Evolutionary conservation across 2,797 vertebrate species (phyloP), one percentile per base, ranked within the genome.

Genomic region (Acanthurus lineatus): DNA sequence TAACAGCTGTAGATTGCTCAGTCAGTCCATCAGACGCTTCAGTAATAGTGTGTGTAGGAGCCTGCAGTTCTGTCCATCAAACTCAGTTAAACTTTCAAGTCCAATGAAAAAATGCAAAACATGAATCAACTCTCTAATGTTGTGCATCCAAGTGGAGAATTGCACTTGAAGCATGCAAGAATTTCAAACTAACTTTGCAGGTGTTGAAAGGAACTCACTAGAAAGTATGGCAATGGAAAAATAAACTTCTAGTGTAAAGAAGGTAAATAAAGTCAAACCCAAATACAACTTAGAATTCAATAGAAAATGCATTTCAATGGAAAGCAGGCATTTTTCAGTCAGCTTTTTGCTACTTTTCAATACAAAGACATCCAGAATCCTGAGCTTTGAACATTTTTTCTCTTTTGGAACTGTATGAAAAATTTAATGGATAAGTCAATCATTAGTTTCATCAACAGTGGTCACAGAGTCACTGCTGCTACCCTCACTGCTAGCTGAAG

Each of bases 111-210:
- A 76, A 76, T 79, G 45, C 66, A 65, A 80, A 82, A 58, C 73
- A 78, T 80, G 76, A 76, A 86, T 89, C 81, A 86, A 69, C 68
- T 54, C 56, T 74, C 77, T 78, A 84, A 89, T 79, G 81, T 65
- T 82, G 81, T 79, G 83, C 73, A 86, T 82, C 82, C 74, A 73
- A 66, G 79, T 81, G 60, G 19, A 68, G 65, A 61, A 86, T 77
- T 69, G 69, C 60, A 67, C 60, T 77, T 73, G 25, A 78, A 61
- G 49, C 78, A 76, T 62, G 69, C 52, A 20, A 56, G 63, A 49
- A 87, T 69, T 79, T 75, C 8, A 58, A 56, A 79, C 53, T 73
- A 64, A 68, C 44, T 67, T 69, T 16, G 11, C 14, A 64, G n/a
- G 53, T 10, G 11, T 25, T 61, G 0, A 10, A 22, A 45, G 40